Conservation (phyloP, 2,888 invertebrate species). For the Liodrosophila aerea region DNA sequence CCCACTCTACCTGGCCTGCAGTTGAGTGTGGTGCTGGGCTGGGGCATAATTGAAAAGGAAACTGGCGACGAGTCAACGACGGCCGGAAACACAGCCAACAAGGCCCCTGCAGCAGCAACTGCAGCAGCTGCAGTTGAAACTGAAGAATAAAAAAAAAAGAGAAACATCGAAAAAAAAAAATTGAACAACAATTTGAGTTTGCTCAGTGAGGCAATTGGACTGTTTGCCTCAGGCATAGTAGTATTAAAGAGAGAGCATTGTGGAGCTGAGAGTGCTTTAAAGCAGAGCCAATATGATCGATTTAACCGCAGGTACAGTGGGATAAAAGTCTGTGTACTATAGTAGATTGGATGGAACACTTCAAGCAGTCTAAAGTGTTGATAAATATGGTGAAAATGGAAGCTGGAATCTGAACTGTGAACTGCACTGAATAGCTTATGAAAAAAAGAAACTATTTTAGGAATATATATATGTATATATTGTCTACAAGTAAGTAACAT, state of each 20-base stretch:
- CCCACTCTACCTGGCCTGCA: slow-evolving; percentile 15
- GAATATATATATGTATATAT: too few species aligned
- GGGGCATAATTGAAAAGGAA: slow-evolving; percentile 69
- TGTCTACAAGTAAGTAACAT: too few species aligned
- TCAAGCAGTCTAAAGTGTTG: too few species aligned
- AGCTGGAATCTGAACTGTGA: too few species aligned
- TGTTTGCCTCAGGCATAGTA: slow-evolving; percentile 38
- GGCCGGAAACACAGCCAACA: slow-evolving; percentile 62
- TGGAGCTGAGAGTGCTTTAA: background rate
- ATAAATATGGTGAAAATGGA: too few species aligned
- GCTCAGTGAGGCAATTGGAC: slow-evolving; percentile 32
- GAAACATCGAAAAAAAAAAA: slow-evolving; percentile 14
- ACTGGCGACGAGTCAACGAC: slow-evolving; percentile 58
- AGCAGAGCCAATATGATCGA: background rate
- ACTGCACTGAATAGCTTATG: too few species aligned
- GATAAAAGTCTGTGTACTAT: too few species aligned
- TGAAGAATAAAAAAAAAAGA: slow-evolving; percentile 11
- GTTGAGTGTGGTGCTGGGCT: background rate
- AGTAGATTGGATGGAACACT: too few species aligned
- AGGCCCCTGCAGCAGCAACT: slow-evolving; percentile 36
- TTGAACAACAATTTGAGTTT: slow-evolving; percentile 9
- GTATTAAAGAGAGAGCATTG: slow-evolving; percentile 1
- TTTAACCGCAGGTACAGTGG: too few species aligned
- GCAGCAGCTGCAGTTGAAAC: slow-evolving; percentile 37
- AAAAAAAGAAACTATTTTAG: too few species aligned